These are phyloP conservation scores for Bilobella aurantiaca DNA, from an alignment of 1,140 invertebrate species.

Conservation along the genomic window DNA sequence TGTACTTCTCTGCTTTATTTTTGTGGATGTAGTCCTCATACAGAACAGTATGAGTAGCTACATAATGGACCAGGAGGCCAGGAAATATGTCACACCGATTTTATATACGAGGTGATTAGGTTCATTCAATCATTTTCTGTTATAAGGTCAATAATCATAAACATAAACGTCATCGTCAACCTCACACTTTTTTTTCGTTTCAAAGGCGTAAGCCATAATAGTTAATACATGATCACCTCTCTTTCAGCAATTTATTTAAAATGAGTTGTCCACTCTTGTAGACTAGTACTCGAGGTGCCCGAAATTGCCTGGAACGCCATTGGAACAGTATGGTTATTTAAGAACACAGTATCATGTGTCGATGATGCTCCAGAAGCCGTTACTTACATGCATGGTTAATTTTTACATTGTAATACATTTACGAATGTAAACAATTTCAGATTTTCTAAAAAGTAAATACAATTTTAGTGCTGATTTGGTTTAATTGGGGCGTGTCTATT, in stretches of 20 bases:
- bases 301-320: conserved; percentile 66
- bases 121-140: no score
- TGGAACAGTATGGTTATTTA: conserved; percentile 69
- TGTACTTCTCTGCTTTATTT: conserved; percentile 36
- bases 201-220: no score
- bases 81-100: conserved; percentile 39
- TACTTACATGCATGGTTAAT: conserved; percentile 57
- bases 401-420: no score
- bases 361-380: conserved; percentile 54
- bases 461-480: conserved; percentile 56
- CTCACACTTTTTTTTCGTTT: no score
- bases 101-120: conserved; percentile 39
- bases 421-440: not conserved
- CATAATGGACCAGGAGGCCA: conserved; percentile 39
- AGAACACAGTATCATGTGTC: conserved; percentile 8
- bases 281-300: conserved; percentile 57
- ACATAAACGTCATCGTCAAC: no score
- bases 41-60: conserved; percentile 40
- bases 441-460: conserved; percentile 11
- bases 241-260: no score
- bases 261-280: conserved; percentile 35
- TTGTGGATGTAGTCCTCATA: conserved; percentile 37
- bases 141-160: no score
- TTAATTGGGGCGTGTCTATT: conserved; percentile 63
- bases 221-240: no score